A percentile compares a stretch with the other conserved stretches of the same genome.
Evolutionary conservation across 2,888 invertebrate genomes (phyloP).

Genomic region (Xanthia icteritia): DNA sequence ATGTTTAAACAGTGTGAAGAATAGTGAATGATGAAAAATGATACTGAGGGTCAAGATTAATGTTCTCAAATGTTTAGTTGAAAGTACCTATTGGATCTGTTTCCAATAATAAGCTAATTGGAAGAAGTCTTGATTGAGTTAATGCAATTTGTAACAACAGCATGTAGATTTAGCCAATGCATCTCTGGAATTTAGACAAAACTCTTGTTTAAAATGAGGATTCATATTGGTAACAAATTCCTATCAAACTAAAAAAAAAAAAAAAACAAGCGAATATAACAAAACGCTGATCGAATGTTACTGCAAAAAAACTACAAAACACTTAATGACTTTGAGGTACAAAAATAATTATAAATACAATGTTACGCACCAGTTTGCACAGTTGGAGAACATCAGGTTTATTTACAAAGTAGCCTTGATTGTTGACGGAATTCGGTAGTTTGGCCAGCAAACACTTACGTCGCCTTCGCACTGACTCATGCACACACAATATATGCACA

Average conservation of each 20-base stretch:
- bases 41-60: slow-evolving; percentile 25
- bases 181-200: not conserved
- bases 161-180: not conserved
- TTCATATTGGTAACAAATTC: not conserved
- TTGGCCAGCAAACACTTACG: slow-evolving; percentile 53
- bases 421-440: slow-evolving; percentile 71
- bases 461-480: slow-evolving; percentile 42
- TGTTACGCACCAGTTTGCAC: slow-evolving; percentile 68
- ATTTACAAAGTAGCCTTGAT: slow-evolving; percentile 75
- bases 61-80: not conserved
- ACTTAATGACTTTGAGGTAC: slow-evolving; percentile 33
- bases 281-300: slow-evolving; percentile 5
- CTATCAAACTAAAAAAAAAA: not conserved
- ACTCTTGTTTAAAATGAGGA: not conserved
- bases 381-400: slow-evolving; percentile 64
- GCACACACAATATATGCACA: slow-evolving; percentile 30
- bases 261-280: slow-evolving; percentile 2
- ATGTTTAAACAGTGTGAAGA: not conserved
- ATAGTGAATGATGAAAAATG: slow-evolving; percentile 25
- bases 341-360: slow-evolving; percentile 46
- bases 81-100: not conserved
- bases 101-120: slow-evolving; percentile 52
- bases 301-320: slow-evolving; percentile 12
- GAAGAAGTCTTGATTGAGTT: slow-evolving; percentile 10
- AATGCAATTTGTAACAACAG: not conserved